A percentile compares a stretch with the other conserved stretches of the same genome.
These are phyloP conservation scores for Acridotheres tristis DNA, from an alignment of 2,797 vertebrate species.

Conservation along the genomic window DNA sequence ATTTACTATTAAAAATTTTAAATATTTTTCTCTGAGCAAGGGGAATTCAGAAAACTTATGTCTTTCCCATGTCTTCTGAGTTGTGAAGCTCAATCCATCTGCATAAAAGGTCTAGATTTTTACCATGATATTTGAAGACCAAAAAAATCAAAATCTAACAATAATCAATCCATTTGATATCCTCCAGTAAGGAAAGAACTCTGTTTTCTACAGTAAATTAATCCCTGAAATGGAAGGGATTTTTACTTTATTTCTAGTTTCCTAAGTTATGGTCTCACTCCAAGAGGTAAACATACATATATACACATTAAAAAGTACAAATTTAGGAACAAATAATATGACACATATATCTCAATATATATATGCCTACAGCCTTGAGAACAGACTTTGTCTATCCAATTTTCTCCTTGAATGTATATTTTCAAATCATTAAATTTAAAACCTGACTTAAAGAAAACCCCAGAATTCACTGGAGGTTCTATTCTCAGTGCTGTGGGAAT, in stretches of 20 bases:
- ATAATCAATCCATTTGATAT: neutral
- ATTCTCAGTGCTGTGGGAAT: neutral
- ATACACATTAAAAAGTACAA: neutral
- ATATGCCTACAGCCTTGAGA: neutral
- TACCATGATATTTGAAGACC: neutral
- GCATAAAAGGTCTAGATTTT: neutral
- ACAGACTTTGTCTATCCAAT: neutral
- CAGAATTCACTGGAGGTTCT: neutral
- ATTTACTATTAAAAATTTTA: neutral
- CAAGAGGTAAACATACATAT: neutral
- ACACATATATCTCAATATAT: neutral
- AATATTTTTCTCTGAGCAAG: neutral
- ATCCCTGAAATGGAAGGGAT: neutral
- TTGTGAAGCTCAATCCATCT: neutral
- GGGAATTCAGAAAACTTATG: neutral
- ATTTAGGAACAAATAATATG: neutral
- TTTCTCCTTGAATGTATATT: neutral
- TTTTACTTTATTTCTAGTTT: neutral
- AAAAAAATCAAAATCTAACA: neutral
- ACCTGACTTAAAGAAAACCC: neutral
- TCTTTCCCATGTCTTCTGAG: neutral
- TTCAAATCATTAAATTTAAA: neutral
- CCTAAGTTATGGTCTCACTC: neutral
- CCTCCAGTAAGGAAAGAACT: neutral
- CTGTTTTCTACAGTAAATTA: neutral